Evolutionary conservation across 2,797 vertebrate species (phyloP).

Genomic region (Linurgus olivaceus): DNA sequence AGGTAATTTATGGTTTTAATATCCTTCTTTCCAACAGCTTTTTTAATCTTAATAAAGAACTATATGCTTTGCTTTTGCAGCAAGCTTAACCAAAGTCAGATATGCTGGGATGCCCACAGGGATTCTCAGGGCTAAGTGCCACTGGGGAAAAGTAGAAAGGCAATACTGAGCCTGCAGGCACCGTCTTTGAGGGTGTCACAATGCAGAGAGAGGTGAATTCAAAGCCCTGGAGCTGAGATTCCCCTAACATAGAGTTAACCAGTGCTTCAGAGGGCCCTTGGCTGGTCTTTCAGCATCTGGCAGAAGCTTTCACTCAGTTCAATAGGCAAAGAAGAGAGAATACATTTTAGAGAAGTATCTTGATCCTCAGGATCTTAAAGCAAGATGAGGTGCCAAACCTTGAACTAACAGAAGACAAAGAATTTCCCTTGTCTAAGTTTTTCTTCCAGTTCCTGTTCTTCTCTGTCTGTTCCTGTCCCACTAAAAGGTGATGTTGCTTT

Average conservation of each 20-base stretch:
- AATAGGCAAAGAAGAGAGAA: not conserved
- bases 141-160: not conserved
- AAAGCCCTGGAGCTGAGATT: not conserved
- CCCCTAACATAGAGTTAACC: not conserved
- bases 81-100: not conserved
- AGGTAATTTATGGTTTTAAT: not conserved
- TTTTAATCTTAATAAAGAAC: not conserved
- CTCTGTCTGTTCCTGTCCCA: not conserved
- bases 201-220: not conserved
- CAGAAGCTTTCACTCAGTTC: not conserved
- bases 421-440: not conserved
- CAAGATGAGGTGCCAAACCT: not conserved
- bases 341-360: not conserved
- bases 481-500: not conserved
- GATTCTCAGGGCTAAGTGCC: not conserved
- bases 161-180: not conserved
- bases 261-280: not conserved
- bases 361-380: not conserved
- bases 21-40: not conserved
- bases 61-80: not conserved
- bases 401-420: not conserved
- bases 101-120: not conserved
- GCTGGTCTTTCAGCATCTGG: not conserved
- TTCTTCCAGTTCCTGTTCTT: not conserved
- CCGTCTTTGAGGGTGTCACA: not conserved